Evolutionary conservation across 1,140 invertebrate genomes (phyloP).

Genomic region (Drosophila tropicalis): DNA sequence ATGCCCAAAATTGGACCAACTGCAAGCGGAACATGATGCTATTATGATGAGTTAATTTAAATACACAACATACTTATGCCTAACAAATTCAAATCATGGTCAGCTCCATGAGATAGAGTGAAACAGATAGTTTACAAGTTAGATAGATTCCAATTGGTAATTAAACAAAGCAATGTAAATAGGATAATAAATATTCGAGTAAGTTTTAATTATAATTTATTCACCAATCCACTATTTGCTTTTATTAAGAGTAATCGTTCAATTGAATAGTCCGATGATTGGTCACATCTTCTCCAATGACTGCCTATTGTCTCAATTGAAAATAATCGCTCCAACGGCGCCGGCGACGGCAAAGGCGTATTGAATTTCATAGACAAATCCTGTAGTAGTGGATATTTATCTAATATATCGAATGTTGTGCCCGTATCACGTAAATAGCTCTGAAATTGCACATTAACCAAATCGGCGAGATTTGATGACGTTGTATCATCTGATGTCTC

Average conservation of each 20-base stretch:
- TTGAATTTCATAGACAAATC: conserved; percentile 40
- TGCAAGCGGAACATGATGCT: conserved; percentile 7
- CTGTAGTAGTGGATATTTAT: conserved; percentile 37
- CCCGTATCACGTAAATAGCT: conserved; percentile 32
- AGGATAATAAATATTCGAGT: neutral
- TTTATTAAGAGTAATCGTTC: conserved; percentile 39
- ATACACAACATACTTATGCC: neutral
- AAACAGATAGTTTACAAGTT: too few relatives aligned
- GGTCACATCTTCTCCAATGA: conserved; percentile 3
- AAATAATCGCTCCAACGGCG: conserved; percentile 13
- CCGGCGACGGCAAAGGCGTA: conserved; percentile 29
- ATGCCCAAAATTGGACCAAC: conserved; percentile 8
- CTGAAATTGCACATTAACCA: conserved; percentile 25
- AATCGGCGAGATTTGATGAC: conserved; percentile 24
- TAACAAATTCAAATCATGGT: neutral
- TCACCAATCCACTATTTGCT: conserved; percentile 18
- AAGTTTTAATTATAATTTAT: neutral
- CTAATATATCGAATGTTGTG: conserved; percentile 23
- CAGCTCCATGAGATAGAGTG: too few relatives aligned
- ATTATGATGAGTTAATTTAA: conserved; percentile 1
- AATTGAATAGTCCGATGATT: conserved; percentile 18
- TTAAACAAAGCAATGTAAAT: neutral
- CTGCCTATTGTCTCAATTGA: conserved; percentile 15
- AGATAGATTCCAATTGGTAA: neutral
- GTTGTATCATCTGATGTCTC: conserved; percentile 23